Conservation (phyloP, 2,888 invertebrate genomes). For the Alcis repandata region DNA sequence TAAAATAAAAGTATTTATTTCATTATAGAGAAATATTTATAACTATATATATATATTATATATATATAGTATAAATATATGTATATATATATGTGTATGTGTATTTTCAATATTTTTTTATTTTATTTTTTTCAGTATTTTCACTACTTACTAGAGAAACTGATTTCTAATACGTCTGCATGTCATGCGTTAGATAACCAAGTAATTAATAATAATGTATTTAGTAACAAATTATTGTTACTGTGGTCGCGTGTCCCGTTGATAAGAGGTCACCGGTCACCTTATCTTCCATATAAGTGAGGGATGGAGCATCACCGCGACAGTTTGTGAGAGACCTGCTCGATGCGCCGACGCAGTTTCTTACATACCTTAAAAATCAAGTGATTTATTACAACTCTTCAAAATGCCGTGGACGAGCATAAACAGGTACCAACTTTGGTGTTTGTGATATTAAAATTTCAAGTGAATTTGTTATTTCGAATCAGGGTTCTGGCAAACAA, state of each 20-base stretch:
- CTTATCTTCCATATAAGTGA: constrained; percentile 67
- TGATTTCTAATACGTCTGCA: constrained; percentile 1
- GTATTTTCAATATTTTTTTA: too few species aligned
- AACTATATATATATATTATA: too few species aligned
- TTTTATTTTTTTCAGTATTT: too few species aligned
- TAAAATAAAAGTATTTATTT: too few species aligned
- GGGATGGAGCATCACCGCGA: constrained; percentile 54
- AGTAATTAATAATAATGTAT: constrained; percentile 41
- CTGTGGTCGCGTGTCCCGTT: constrained; percentile 75
- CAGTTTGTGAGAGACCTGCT: constrained; percentile 63
- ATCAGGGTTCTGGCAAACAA: constrained; percentile 12
- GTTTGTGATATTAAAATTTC: constrained; percentile 15
- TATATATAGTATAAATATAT: too few species aligned
- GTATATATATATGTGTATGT: too few species aligned
- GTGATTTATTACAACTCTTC: constrained; percentile 60
- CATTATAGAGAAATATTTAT: too few species aligned
- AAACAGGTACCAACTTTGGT: constrained; percentile 68
- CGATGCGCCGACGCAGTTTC: constrained; percentile 76
- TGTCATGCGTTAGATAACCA: constrained; percentile 29
- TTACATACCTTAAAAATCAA: constrained; percentile 80
- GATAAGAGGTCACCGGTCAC: constrained; percentile 76
- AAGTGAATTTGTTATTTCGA: constrained; percentile 20
- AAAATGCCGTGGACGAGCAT: constrained; percentile 84
- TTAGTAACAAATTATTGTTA: constrained; percentile 53
- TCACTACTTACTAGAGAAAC: neutral